These are phyloP conservation scores for Arrhopalites spinosus DNA, from an alignment of 2,888 invertebrate species.

Conservation along the genomic window DNA sequence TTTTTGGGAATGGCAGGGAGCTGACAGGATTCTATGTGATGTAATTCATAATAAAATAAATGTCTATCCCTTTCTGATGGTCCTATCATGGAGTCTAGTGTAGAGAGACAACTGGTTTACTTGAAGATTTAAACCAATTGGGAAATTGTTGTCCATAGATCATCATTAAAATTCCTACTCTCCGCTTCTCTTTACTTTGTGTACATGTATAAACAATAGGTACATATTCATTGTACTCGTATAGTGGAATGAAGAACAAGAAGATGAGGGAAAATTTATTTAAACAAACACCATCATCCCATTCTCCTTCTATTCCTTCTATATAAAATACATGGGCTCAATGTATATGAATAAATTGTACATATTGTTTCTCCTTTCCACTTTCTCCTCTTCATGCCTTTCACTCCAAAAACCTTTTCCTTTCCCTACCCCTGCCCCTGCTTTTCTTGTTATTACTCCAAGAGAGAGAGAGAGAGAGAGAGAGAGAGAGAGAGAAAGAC, in stretches of 20 bases:
- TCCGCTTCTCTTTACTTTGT: no score
- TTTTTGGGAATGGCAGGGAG: not conserved
- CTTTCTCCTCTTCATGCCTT: not conserved
- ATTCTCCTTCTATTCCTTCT: no score
- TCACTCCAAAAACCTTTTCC: not conserved
- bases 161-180: no score
- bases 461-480: not conserved
- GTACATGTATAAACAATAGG: no score
- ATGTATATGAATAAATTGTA: no score
- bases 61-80: not conserved
- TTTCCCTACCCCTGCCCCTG: not conserved
- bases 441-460: not conserved
- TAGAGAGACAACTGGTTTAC: no score
- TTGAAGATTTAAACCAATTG: no score
- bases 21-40: not conserved
- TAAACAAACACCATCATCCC: not conserved
- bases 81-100: no score
- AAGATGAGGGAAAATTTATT: not conserved
- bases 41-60: conserved; percentile 2
- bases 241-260: not conserved
- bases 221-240: no score
- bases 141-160: no score
- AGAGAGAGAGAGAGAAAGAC: not conserved
- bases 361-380: no score
- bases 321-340: no score